Percentiles rank a stretch among this genome's conserved stretches.
Conservation (phyloP, 2,113 vertebrate species). For the Steatornis caripensis region DNA sequence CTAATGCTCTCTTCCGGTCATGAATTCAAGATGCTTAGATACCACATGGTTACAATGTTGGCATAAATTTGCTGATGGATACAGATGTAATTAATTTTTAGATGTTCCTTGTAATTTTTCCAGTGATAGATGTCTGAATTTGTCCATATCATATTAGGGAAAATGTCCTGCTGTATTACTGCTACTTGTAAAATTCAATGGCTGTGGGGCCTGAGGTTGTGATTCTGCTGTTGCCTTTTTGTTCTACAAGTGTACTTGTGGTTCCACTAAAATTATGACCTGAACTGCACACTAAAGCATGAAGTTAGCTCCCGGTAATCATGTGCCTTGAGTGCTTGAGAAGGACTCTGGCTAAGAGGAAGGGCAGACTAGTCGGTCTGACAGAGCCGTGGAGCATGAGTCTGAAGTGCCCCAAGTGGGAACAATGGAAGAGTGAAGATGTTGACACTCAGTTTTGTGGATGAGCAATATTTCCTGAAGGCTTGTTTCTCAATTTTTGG, state of each 20-base stretch:
- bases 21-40: constrained; percentile 40
- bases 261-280: not conserved
- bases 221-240: not conserved
- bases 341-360: not conserved
- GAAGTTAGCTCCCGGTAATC: accelerated
- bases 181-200: not conserved
- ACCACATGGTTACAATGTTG: not conserved
- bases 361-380: not conserved
- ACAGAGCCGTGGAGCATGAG: accelerated
- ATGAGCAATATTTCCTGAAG: not conserved
- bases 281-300: not conserved
- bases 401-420: not conserved
- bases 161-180: not conserved
- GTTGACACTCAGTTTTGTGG: not conserved
- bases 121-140: constrained; percentile 2
- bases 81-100: constrained; percentile 28
- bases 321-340: accelerated
- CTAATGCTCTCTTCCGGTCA: not conserved
- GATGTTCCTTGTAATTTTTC: not conserved
- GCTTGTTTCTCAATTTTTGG: not conserved
- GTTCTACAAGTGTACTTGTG: not conserved
- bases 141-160: not conserved
- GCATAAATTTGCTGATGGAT: constrained; percentile 6
- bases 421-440: not conserved
- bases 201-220: not conserved